phyloP scores from a whole-genome alignment of 2,113 vertebrate species.

The Morone saxatilis region DNA sequence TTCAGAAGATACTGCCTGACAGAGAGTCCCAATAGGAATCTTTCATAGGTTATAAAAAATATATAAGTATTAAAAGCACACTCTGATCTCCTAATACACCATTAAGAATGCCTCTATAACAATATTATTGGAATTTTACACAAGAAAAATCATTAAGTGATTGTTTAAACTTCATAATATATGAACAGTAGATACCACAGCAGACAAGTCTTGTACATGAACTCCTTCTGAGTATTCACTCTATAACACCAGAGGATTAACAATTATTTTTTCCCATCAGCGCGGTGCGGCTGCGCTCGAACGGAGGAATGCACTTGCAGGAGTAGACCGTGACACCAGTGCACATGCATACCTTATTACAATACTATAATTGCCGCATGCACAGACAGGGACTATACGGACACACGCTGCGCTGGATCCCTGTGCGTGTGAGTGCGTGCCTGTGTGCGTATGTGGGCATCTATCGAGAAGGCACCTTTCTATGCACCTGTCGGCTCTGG shows the following conservation, averaged over 20 bases:
- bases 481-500: constrained; percentile 78
- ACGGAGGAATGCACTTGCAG: constrained; percentile 32
- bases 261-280: neutral
- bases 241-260: neutral
- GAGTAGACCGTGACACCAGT: constrained; percentile 43
- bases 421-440: constrained; percentile 11
- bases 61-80: neutral
- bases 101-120: neutral
- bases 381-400: constrained; percentile 52
- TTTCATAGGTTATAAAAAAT: neutral
- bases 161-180: neutral
- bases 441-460: constrained; percentile 32
- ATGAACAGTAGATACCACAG: neutral
- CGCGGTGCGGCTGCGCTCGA: constrained; percentile 1
- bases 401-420: constrained; percentile 59
- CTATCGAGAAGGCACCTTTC: constrained; percentile 54
- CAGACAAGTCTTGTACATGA: constrained; percentile 10
- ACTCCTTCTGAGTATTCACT: constrained; percentile 14
- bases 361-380: constrained; percentile 72
- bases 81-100: neutral
- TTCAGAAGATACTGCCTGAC: neutral
- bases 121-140: neutral
- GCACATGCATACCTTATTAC: constrained; percentile 69
- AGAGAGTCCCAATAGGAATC: neutral
- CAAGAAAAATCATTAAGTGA: neutral